Conservation (phyloP, 2,888 invertebrate genomes). For the Gerosis bhagava region DNA sequence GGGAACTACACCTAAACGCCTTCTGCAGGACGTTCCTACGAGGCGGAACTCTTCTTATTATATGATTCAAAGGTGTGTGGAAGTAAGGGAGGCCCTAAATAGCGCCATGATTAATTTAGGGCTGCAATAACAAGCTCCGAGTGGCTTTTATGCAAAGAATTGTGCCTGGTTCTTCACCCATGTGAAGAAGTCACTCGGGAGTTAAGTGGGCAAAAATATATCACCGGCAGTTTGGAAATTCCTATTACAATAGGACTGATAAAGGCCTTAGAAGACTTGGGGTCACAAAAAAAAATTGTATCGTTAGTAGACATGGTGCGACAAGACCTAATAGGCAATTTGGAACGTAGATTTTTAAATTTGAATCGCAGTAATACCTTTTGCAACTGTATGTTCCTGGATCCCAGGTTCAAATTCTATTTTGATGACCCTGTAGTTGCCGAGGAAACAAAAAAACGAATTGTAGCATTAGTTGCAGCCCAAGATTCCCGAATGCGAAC, state of each 20-base stretch:
- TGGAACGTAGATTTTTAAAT: conserved; percentile 15
- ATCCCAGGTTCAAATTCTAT: conserved; percentile 21
- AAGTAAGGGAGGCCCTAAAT: conserved; percentile 13
- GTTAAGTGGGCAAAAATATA: conserved; percentile 4
- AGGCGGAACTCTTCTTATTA: too few species aligned
- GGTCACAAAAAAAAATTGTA: too few species aligned
- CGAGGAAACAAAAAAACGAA: neutral
- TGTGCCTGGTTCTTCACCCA: conserved; percentile 10
- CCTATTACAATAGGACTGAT: conserved; percentile 6
- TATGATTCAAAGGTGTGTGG: conserved; percentile 10
- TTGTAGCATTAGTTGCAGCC: neutral
- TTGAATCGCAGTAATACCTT: conserved; percentile 15
- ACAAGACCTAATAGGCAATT: conserved; percentile 6
- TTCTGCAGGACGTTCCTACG: conserved; percentile 13
- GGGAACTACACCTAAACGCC: neutral
- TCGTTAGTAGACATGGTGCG: conserved; percentile 4
- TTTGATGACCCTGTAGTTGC: conserved; percentile 3
- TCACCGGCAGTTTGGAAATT: conserved; percentile 10
- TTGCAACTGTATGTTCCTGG: conserved; percentile 10
- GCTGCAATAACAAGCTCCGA: conserved; percentile 1
- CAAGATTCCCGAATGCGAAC: too few species aligned
- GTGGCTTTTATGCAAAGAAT: conserved; percentile 10
- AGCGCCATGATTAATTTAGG: conserved; percentile 20
- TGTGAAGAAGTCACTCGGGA: conserved; percentile 20
- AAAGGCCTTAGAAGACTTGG: conserved; percentile 8